Percentiles rank a stretch among this genome's conserved stretches.
These are phyloP conservation scores for Tyria jacobaeae DNA, from an alignment of 2,888 invertebrate genomes.

Conservation along the genomic window DNA sequence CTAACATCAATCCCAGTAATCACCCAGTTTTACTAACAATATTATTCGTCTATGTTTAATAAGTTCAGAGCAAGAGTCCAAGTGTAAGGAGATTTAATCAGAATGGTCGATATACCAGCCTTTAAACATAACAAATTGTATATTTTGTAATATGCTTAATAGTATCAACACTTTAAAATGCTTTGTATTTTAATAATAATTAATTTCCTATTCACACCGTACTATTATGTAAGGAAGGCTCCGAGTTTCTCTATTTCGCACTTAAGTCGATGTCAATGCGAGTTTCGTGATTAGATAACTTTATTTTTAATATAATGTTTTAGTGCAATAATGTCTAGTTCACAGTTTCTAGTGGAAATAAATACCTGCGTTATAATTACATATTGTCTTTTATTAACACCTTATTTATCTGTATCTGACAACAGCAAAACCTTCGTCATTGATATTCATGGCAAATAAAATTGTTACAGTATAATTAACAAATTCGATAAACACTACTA, in stretches of 20 bases:
- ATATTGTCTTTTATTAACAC: slow-evolving; percentile 32
- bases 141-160: slow-evolving; percentile 14
- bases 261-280: slow-evolving; percentile 57
- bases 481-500: too few species aligned
- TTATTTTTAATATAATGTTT: slow-evolving; percentile 56
- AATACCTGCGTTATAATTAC: slow-evolving; percentile 58
- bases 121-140: slow-evolving; percentile 21
- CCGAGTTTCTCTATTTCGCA: slow-evolving; percentile 55
- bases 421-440: too few species aligned
- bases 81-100: background rate
- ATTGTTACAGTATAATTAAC: too few species aligned
- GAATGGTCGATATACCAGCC: background rate
- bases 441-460: too few species aligned
- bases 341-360: slow-evolving; percentile 67
- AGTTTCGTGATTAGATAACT: slow-evolving; percentile 52
- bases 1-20: too few species aligned
- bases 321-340: slow-evolving; percentile 74
- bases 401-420: too few species aligned
- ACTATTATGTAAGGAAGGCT: slow-evolving; percentile 22
- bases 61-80: too few species aligned
- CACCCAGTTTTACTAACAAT: too few species aligned
- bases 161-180: slow-evolving; percentile 25
- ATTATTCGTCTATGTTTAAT: too few species aligned
- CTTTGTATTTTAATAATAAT: slow-evolving; percentile 26
- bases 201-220: slow-evolving; percentile 30